Evolutionary conservation across 2,888 invertebrate genomes (phyloP), one percentile per base, ranked within the genome.

Genomic region (Xiphydria camelus): DNA sequence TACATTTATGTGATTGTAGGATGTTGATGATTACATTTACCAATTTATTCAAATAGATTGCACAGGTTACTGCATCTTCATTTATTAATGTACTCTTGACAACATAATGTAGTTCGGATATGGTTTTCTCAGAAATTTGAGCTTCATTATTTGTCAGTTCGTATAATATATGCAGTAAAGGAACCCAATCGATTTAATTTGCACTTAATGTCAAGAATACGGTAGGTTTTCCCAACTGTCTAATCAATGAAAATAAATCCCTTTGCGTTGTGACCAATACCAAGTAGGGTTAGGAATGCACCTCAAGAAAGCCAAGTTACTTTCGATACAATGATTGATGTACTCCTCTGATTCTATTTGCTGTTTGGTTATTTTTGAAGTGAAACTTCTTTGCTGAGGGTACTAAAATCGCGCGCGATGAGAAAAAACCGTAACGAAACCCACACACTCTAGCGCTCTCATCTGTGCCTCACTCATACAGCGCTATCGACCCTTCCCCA

Each of bases 141-240:
- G n/a, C 21, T 3, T 18, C 18, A n/a, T 23, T 20, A 31, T 42
- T 15, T 33, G 32, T 48, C 40, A 66, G 57, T 55, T 68, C 73
- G 46, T 66, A 61, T 2, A 76, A 55, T 55, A 65, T 20, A 34
- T 50, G 60, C 1, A 76, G 57, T 21, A 76, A 47, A 52, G 33
- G 45, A 19, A 50, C 3, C 76, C 76, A 77, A 18, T 60, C 53
- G 47, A 65, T 55, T 64, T 77, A 76, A 53, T 72, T 73, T 1
- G 73, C 73, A 59, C 73, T 71, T 61, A 74, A 9, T 58, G 73
- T 64, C 56, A 69, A 41, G 66, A 75, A 55, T 57, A 64, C 55
- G 56, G 73, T 71, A 43, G 73, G 74, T 48, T 51, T 55, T 7
- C 73, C 72, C 14, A 64, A 50, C 55, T 76, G 73, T 18, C 73